phyloP scores from a whole-genome alignment of 2,888 invertebrate species.

The Eupeodes latifasciatus region DNA sequence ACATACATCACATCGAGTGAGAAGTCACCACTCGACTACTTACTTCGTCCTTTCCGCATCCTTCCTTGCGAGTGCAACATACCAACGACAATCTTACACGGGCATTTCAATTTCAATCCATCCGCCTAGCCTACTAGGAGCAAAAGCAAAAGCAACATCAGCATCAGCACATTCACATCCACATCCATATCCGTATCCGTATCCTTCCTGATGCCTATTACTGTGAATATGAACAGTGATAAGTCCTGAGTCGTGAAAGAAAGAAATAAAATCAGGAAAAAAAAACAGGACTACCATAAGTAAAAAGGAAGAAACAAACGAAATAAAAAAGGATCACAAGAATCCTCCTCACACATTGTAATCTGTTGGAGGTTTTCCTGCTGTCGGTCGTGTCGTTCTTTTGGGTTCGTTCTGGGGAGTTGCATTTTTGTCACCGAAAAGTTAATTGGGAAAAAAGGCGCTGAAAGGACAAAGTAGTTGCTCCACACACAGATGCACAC shows the following conservation, averaged over 20 bases:
- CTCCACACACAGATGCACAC: constrained; percentile 30
- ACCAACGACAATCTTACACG: constrained; percentile 48
- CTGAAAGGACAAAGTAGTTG: constrained; percentile 65
- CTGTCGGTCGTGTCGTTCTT: neutral
- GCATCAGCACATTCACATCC: constrained; percentile 42
- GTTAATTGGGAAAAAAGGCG: constrained; percentile 71
- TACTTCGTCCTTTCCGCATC: constrained; percentile 20
- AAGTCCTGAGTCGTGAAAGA: neutral
- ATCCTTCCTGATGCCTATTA: constrained; percentile 72
- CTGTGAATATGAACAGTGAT: constrained; percentile 58
- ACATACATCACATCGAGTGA: constrained; percentile 35
- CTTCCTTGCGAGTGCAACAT: constrained; percentile 26
- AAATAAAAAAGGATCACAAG: constrained; percentile 40
- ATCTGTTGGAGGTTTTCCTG: constrained; percentile 35
- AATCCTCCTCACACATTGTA: constrained; percentile 52
- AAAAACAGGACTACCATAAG: neutral
- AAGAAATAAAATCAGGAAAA: neutral
- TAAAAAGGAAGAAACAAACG: constrained; percentile 1
- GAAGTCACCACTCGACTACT: constrained; percentile 54
- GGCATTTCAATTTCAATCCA: constrained; percentile 50
- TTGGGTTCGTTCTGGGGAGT: constrained; percentile 42
- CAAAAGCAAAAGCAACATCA: neutral
- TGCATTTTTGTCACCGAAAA: constrained; percentile 73
- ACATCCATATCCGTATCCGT: constrained; percentile 30
- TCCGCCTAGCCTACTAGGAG: constrained; percentile 31